phyloP scores from a whole-genome alignment of 2,797 vertebrate genomes.

The Sus cebifrons region DNA sequence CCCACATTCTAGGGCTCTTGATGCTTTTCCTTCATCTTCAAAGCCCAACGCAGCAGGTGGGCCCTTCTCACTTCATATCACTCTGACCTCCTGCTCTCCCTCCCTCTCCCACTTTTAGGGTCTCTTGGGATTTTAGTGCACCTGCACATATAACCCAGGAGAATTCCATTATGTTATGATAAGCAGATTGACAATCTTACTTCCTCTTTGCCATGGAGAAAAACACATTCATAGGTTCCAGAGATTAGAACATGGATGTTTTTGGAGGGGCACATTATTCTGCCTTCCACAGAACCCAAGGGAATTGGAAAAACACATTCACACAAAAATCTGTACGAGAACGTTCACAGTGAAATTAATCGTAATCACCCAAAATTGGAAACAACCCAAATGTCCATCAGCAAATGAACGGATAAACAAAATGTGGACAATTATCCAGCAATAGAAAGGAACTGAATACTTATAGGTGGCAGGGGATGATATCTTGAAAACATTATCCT shows the following conservation, averaged over 20 bases:
- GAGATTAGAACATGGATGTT: neutral
- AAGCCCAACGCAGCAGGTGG: accelerated
- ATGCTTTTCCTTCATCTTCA: neutral
- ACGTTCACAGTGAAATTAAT: neutral
- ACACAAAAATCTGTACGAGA: neutral
- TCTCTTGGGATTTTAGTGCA: neutral
- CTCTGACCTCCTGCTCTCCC: neutral
- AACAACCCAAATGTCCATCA: neutral
- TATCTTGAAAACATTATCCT: neutral
- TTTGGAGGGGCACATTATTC: neutral
- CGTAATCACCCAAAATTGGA: neutral
- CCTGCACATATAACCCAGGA: no score
- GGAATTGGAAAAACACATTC: neutral
- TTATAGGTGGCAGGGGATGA: no score
- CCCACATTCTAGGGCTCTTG: neutral
- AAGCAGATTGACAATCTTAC: neutral
- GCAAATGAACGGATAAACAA: no score
- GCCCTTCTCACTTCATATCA: neutral
- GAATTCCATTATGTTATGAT: neutral
- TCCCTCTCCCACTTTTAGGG: no score
- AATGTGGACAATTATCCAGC: neutral
- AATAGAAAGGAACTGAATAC: neutral
- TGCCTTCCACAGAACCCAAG: neutral
- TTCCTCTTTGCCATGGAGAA: neutral
- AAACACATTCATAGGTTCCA: neutral